Base-by-base conservation (phyloP, 2,888 invertebrate genomes). In the Argyresthia albistria region DNA sequence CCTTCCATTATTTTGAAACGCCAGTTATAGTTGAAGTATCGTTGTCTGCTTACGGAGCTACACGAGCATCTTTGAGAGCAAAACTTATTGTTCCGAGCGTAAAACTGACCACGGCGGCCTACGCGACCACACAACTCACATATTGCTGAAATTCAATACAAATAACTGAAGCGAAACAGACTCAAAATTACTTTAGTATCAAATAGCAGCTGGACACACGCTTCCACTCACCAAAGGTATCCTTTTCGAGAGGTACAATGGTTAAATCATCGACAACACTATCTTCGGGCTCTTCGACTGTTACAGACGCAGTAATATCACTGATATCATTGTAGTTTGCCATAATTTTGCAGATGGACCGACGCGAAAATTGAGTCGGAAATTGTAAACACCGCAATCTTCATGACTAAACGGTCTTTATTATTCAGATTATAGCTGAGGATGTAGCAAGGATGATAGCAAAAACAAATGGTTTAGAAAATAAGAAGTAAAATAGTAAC, bases 201-300 rank as follows among this genome's bases (percentile, higher is more conserved):
- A 25, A 2, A 25, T 25, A 25, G 25, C 25, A 25, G 25, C 25
- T 25, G 25, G 25, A 25, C 6, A 25, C 6, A 25, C 3, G 25
- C 25, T 25, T 25, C 1, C 50, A 79, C 91, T 90, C 88, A 95
- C 96, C 95, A 88, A 95, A 96, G 80, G 94, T 95, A 78, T 96
- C 95, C 80, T 93, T 95, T 77, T 93, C 92, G 69, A 96, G 93
- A 53, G 96, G 96, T 80, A 96, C 93, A 67, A 95, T 94, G 58
- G 94, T 93, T 56, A 95, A 91, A 86, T 96, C 95, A 56, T 86
- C 86, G 36, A 72, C 69, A 57, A 73, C 68, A 63, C 75, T 68
- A 54, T 83, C 83, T 54, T 76, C 75, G 39, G 64, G 56, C 54
- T 64, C 56, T 52, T 71, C 70, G 56, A 61, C 53, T 58, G 64